Base-by-base conservation (phyloP, 2,888 invertebrate species). In the Temnothorax ravouxi region DNA sequence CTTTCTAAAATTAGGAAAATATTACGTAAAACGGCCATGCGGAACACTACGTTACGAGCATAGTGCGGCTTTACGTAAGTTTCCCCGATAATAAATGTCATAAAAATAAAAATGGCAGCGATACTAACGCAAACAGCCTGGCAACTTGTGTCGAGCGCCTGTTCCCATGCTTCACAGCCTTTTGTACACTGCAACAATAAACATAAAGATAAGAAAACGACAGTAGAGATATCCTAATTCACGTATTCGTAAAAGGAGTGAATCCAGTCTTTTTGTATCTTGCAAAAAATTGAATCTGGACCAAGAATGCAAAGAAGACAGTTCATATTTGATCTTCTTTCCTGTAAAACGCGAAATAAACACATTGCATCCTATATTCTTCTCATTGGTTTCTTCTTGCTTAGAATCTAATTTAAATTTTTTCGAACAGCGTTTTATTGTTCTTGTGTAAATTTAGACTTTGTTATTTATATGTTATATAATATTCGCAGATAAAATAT, bases 61-160 rank as follows among this genome's bases (percentile, higher is more conserved):
- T 54, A 52, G 29, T 44, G 13, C 47, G 21, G 44, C 56, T 38
- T 56, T 71, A 62, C 38, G 64, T 84, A 72, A 66, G 64, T 21
- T 29, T n/a, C 8, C 13, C 13, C 34, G 80, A 89, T 79, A 62
- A 75, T 76, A 62, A 75, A 83, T 69, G 56, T 56, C 62, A 82
- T 66, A 66, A 62, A 80, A 56, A 72, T 72, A 76, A 64, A 54
- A 83, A 76, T 81, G 75, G 71, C 38, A 54, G 52, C 47, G 61
- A 83, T 94, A 97, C 98, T 98, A 96, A 98, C 98, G 95, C 98
- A 98, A 94, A 97, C 97, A 91, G 96, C 96, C 95, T 97, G 97
- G 93, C 98, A 98, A 62, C 97, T 97, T 74, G 97, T 96, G 92
- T 97, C 96, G 91, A 98, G 95, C 50, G 98, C 98, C 91, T 96